Conservation (phyloP, 1,140 invertebrate genomes). For the Thaumetopoea pityocampa region DNA sequence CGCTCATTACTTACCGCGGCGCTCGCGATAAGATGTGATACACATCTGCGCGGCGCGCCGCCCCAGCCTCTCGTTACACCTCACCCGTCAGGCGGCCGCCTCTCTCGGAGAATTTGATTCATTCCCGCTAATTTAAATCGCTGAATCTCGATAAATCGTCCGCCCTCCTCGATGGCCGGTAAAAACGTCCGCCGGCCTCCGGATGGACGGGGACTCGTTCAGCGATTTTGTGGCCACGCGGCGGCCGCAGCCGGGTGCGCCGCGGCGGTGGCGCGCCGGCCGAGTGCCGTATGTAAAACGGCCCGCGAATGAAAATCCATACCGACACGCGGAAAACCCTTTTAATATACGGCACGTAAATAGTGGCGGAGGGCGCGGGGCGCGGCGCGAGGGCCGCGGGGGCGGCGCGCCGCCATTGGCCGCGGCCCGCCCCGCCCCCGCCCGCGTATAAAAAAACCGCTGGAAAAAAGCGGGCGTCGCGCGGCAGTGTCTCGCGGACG, state of each 20-base stretch:
- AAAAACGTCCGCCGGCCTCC: conserved; percentile 6
- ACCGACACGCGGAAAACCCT: conserved; percentile 70
- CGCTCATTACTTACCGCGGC: background rate
- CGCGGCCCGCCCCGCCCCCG: conserved; percentile 32
- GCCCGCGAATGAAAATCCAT: conserved; percentile 62
- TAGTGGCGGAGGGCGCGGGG: conserved; percentile 36
- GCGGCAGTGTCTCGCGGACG: conserved; percentile 64
- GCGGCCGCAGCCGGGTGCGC: background rate
- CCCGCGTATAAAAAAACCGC: conserved; percentile 42
- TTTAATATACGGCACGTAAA: conserved; percentile 74
- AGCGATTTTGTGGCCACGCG: conserved; percentile 6
- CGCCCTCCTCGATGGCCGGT: background rate
- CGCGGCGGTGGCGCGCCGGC: conserved; percentile 2
- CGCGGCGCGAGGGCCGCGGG: conserved; percentile 19
- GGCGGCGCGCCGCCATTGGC: conserved; percentile 35
- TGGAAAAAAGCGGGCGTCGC: conserved; percentile 49
- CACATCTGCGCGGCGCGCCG: no score
- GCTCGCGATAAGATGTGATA: no score
- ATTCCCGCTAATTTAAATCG: conserved; percentile 14
- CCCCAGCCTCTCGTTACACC: no score
- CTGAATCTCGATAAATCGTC: conserved; percentile 1
- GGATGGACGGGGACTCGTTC: conserved; percentile 11
- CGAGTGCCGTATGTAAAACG: conserved; percentile 51
- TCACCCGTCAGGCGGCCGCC: no score
- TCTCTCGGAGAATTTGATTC: no score